A percentile compares a stretch with the other conserved stretches of the same genome.
Evolutionary conservation across 2,797 vertebrate genomes (phyloP).

Genomic region (Urosaurus nigricauda): DNA sequence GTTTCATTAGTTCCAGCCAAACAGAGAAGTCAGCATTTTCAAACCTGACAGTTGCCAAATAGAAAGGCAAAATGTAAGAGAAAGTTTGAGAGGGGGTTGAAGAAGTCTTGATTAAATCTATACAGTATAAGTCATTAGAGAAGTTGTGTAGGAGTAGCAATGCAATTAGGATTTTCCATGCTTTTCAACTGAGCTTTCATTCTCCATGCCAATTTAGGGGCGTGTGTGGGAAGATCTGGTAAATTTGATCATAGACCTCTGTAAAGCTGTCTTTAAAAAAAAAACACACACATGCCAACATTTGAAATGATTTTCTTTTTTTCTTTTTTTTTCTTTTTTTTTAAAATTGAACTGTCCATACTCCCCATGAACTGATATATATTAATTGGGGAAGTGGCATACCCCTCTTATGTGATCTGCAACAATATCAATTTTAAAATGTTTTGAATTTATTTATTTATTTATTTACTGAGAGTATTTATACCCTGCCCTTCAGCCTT

Average conservation of each 20-base stretch:
- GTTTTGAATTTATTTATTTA: too few species aligned
- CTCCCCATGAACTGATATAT: not conserved
- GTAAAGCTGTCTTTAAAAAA: not conserved
- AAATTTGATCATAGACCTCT: constrained; percentile 14
- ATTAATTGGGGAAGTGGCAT: not conserved
- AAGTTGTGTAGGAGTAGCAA: not conserved
- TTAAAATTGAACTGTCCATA: not conserved
- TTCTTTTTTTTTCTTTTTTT: not conserved
- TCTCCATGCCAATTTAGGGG: not conserved
- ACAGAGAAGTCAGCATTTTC: constrained; percentile 79
- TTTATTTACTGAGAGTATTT: too few species aligned
- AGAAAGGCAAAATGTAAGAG: constrained; percentile 54
- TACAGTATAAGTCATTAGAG: constrained; percentile 44
- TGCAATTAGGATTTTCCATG: not conserved
- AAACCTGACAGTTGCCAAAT: constrained; percentile 53
- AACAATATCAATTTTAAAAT: not conserved
- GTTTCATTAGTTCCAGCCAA: constrained; percentile 79
- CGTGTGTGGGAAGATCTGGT: accelerated
- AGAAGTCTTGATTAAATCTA: constrained; percentile 39
- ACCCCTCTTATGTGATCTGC: not conserved
- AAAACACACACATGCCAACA: not conserved
- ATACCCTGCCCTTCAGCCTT: too few species aligned
- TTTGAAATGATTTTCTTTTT: not conserved
- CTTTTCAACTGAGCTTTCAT: constrained; percentile 1
- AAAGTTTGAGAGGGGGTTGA: constrained; percentile 39